phyloP scores from a whole-genome alignment of 2,113 vertebrate genomes.

The Salminus brasiliensis region DNA sequence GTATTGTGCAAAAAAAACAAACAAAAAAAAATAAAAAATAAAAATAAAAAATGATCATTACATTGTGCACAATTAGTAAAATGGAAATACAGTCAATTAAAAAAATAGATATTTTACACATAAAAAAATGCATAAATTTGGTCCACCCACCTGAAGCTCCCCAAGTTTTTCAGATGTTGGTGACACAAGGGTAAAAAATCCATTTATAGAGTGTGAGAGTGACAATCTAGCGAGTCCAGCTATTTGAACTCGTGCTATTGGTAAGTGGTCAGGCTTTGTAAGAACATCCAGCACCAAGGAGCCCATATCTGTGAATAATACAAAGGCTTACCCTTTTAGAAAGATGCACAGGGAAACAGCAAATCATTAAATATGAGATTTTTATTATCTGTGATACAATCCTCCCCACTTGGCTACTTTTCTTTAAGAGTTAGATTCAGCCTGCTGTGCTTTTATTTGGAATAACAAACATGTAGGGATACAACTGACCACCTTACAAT shows the following conservation, averaged over 20 bases:
- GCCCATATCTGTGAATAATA: conserved; percentile 86
- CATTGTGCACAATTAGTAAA: neutral
- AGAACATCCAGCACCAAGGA: conserved; percentile 87
- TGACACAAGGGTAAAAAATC: conserved; percentile 87
- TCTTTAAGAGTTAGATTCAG: no score
- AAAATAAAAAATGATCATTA: no score
- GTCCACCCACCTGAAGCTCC: conserved; percentile 85
- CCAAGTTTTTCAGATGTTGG: conserved; percentile 87
- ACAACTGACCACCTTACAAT: no score
- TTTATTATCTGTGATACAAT: neutral
- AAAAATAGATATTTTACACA: neutral
- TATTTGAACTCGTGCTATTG: conserved; percentile 83
- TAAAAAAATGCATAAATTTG: neutral
- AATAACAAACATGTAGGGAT: no score
- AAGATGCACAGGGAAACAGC: neutral
- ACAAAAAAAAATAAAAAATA: no score
- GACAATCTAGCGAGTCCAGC: conserved; percentile 81
- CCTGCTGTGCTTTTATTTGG: no score
- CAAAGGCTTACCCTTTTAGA: neutral
- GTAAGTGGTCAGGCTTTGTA: conserved; percentile 83
- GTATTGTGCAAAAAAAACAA: neutral
- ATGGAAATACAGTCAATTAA: no score
- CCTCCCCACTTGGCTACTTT: no score
- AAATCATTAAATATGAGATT: neutral
- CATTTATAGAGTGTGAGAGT: conserved; percentile 81